These are phyloP conservation scores for Agrotis exclamationis DNA, from an alignment of 2,888 invertebrate species.

Conservation along the genomic window DNA sequence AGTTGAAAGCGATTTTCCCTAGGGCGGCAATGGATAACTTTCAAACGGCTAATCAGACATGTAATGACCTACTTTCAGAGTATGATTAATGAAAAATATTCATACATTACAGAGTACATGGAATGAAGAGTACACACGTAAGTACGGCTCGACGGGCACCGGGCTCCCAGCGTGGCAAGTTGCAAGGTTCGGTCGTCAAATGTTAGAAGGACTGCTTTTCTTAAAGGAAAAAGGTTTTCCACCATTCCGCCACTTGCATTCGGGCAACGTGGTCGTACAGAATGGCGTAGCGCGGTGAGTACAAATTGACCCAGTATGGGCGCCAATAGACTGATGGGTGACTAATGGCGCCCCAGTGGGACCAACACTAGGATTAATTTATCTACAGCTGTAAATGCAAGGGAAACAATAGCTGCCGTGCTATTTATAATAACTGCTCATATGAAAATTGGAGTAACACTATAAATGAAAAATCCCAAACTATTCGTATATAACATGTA, in stretches of 20 bases:
- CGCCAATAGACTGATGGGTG: slow-evolving; percentile 26
- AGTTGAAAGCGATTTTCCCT: no score
- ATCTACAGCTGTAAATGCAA: background rate
- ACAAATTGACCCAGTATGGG: slow-evolving; percentile 28
- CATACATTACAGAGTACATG: slow-evolving; percentile 92
- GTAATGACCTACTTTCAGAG: no score
- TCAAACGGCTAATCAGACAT: no score
- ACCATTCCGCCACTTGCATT: slow-evolving; percentile 96
- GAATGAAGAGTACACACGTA: slow-evolving; percentile 95
- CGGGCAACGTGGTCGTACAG: slow-evolving; percentile 97
- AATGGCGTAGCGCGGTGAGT: slow-evolving; percentile 96
- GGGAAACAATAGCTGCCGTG: background rate
- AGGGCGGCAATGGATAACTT: no score
- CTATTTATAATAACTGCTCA: background rate
- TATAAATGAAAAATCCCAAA: background rate
- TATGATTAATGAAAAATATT: no score
- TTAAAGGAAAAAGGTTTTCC: slow-evolving; percentile 97
- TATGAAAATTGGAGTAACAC: background rate
- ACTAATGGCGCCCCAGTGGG: slow-evolving; percentile 34
- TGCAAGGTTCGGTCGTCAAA: slow-evolving; percentile 96
- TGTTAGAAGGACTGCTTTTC: slow-evolving; percentile 96
- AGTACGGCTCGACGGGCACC: slow-evolving; percentile 93
- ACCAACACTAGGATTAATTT: background rate
- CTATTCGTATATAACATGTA: no score
- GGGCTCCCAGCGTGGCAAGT: slow-evolving; percentile 95